These are phyloP conservation scores for Drosophila pseudotalamancana DNA, from an alignment of 2,888 invertebrate species.

Conservation along the genomic window DNA sequence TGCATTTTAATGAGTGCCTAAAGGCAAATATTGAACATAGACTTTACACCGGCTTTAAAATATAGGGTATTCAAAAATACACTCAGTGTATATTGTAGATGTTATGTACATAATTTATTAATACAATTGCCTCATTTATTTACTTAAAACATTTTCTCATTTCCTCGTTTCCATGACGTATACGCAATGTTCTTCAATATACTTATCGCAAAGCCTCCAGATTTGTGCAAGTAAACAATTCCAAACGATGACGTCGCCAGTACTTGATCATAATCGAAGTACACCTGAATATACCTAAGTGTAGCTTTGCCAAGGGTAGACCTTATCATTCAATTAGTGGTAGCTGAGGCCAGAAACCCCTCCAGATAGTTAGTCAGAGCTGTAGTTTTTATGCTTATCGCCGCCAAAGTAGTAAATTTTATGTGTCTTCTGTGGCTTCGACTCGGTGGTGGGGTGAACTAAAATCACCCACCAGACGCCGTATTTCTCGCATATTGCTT, in stretches of 20 bases:
- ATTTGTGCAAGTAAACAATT: conserved; percentile 43
- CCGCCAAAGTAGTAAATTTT: conserved; percentile 59
- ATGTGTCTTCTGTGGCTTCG: conserved; percentile 53
- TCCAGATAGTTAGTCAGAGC: conserved; percentile 26
- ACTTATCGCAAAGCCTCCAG: conserved; percentile 13
- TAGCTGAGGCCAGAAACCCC: conserved; percentile 1
- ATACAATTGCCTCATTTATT: conserved; percentile 57
- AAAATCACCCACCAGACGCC: neutral
- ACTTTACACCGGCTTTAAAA: neutral
- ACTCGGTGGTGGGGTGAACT: neutral
- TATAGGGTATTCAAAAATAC: neutral
- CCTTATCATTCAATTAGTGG: conserved; percentile 31
- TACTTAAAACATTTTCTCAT: conserved; percentile 60
- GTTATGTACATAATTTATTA: conserved; percentile 45
- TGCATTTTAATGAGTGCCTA: no score
- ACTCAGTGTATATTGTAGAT: conserved; percentile 17
- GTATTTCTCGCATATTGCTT: conserved; percentile 47
- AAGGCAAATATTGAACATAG: no score
- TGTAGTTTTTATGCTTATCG: conserved; percentile 64
- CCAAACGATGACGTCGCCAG: conserved; percentile 31
- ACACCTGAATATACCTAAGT: neutral
- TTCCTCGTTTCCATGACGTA: conserved; percentile 65
- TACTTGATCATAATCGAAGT: conserved; percentile 9
- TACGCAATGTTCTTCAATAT: conserved; percentile 29
- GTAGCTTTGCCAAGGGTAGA: conserved; percentile 15